Evolutionary conservation across 2,113 vertebrate genomes (phyloP).

Genomic region (Carlito syrichta): DNA sequence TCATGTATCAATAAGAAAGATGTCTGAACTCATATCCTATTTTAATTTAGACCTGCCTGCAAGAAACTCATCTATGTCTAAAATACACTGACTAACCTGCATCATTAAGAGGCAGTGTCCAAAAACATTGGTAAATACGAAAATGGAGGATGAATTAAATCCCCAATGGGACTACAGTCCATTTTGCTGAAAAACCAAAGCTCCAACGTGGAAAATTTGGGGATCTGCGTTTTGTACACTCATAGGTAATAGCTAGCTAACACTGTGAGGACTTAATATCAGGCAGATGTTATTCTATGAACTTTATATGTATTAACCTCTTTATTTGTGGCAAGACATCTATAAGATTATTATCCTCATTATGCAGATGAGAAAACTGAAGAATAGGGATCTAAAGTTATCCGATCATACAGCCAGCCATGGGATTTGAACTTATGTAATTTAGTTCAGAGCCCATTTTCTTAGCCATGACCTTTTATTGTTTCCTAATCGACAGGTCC

Average conservation of each 20-base stretch:
- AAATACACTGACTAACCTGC: too few relatives aligned
- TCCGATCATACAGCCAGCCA: neutral
- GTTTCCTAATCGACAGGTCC: fast-evolving
- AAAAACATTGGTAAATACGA: neutral
- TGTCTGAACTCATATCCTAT: too few relatives aligned
- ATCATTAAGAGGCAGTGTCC: neutral
- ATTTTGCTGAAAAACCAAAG: neutral
- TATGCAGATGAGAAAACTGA: neutral
- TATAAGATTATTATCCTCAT: neutral
- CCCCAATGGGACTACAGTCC: neutral
- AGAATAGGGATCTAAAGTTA: fast-evolving
- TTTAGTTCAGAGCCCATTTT: neutral
- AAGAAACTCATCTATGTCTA: too few relatives aligned
- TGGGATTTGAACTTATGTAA: neutral
- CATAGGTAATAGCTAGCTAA: neutral
- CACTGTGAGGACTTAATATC: neutral
- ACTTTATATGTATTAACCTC: neutral
- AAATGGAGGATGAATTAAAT: neutral
- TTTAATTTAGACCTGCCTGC: too few relatives aligned
- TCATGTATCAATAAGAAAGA: too few relatives aligned
- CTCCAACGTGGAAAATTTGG: neutral
- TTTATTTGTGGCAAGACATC: neutral
- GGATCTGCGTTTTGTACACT: neutral
- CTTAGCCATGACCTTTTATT: neutral
- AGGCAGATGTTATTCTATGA: neutral